Evolutionary conservation across 2,888 invertebrate species (phyloP).

Genomic region (Leptura quadrifasciata): DNA sequence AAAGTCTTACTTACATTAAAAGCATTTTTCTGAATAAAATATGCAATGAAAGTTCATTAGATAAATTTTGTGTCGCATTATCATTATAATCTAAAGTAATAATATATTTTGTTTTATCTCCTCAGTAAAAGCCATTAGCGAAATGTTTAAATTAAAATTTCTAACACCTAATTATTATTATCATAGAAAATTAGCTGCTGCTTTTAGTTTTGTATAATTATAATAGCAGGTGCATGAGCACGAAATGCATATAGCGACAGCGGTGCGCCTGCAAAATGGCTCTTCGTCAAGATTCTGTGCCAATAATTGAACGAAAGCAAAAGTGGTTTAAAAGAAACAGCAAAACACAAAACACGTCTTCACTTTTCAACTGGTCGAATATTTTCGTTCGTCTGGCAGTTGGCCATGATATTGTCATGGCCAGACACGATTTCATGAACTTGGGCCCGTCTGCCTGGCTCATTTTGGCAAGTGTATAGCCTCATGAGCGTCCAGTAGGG

Average conservation of each 20-base stretch:
- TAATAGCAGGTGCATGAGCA: conserved; percentile 32
- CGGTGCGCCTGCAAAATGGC: conserved; percentile 36
- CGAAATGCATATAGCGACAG: not conserved
- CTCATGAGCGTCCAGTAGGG: conserved; percentile 43
- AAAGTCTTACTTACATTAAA: too few relatives aligned
- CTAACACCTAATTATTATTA: conserved; percentile 13
- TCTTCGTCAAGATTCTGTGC: conserved; percentile 42
- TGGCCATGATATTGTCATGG: conserved; percentile 68
- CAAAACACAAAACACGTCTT: conserved; percentile 59
- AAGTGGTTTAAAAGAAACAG: conserved; percentile 61
- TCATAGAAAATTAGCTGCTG: conserved; percentile 20
- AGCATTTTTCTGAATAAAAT: too few relatives aligned
- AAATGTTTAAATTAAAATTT: conserved; percentile 16
- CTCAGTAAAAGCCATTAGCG: too few relatives aligned
- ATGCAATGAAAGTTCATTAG: too few relatives aligned
- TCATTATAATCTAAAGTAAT: too few relatives aligned
- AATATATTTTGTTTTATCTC: too few relatives aligned
- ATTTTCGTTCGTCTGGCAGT: conserved; percentile 68
- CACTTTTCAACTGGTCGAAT: conserved; percentile 65
- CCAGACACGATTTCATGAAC: conserved; percentile 65
- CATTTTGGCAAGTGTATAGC: conserved; percentile 51
- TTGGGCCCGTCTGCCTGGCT: conserved; percentile 55
- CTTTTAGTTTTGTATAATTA: not conserved
- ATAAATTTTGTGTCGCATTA: too few relatives aligned
- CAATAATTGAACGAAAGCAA: conserved; percentile 59